phyloP scores from a whole-genome alignment of 2,113 vertebrate species.

The Probosciger aterrimus region DNA sequence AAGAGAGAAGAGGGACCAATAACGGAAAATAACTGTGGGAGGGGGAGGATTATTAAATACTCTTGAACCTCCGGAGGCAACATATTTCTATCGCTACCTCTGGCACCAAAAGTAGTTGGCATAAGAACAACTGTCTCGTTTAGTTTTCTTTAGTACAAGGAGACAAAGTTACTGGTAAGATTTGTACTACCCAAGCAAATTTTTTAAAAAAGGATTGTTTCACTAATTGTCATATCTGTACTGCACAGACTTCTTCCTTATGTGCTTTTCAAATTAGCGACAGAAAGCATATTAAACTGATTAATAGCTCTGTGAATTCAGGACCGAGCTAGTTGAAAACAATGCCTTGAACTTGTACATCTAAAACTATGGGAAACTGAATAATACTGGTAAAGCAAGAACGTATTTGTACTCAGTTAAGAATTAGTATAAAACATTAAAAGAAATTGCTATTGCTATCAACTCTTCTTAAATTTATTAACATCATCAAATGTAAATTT shows the following conservation, averaged over 20 bases:
- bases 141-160: slow-evolving; percentile 53
- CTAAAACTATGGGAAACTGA: not conserved
- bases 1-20: slow-evolving; percentile 62
- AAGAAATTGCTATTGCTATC: not conserved
- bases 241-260: slow-evolving; percentile 64
- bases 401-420: not conserved
- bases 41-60: slow-evolving; percentile 62
- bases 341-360: slow-evolving; percentile 18
- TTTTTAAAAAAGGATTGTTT: slow-evolving; percentile 62
- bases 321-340: slow-evolving; percentile 58
- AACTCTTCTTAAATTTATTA: not conserved
- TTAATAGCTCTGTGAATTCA: slow-evolving; percentile 67
- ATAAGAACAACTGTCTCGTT: slow-evolving; percentile 67
- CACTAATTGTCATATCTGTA: slow-evolving; percentile 71
- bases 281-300: slow-evolving; percentile 70
- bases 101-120: slow-evolving; percentile 69
- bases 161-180: slow-evolving; percentile 65
- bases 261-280: slow-evolving; percentile 66
- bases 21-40: slow-evolving; percentile 31
- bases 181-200: slow-evolving; percentile 59
- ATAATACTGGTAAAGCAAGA: not conserved
- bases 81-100: slow-evolving; percentile 52
- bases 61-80: slow-evolving; percentile 59
- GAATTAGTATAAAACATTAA: not conserved
- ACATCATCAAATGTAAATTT: not conserved